Evolutionary conservation across 2,797 vertebrate genomes (phyloP).

Genomic region (Brachyrhaphis roseni): DNA sequence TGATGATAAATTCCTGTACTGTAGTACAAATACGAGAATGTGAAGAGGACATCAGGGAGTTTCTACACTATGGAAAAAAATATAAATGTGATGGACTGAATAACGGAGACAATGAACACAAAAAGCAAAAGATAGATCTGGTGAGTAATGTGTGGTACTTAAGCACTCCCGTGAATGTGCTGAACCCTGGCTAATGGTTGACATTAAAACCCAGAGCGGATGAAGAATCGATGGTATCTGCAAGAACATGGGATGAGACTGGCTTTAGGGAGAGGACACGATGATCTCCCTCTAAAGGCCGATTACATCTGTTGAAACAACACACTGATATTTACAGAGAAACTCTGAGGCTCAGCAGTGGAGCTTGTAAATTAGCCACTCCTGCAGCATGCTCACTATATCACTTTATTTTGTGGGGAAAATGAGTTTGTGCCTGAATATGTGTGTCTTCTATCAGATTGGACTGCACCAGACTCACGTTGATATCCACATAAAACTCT

Average conservation of each 20-base stretch:
- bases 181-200: constrained; percentile 64
- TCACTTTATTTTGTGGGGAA: constrained; percentile 18
- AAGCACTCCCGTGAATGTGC: constrained; percentile 45
- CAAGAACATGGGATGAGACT: constrained; percentile 47
- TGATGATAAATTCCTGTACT: constrained; percentile 21
- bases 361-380: constrained; percentile 20
- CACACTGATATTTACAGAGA: constrained; percentile 63
- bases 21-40: not conserved
- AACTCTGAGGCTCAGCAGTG: constrained; percentile 35
- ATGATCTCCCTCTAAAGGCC: constrained; percentile 57
- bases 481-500: constrained; percentile 31
- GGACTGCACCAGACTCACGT: constrained; percentile 29
- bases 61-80: not conserved
- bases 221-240: constrained; percentile 62
- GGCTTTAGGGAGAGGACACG: constrained; percentile 58
- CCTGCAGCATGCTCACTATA: constrained; percentile 15
- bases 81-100: constrained; percentile 15
- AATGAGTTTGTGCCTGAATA: constrained; percentile 16
- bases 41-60: not conserved
- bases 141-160: constrained; percentile 47
- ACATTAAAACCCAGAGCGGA: constrained; percentile 60
- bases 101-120: constrained; percentile 20
- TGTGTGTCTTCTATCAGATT: constrained; percentile 32
- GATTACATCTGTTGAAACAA: constrained; percentile 67
- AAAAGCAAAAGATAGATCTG: constrained; percentile 21